Percentiles rank a stretch among this genome's conserved stretches.
Evolutionary conservation across 2,888 invertebrate genomes (phyloP).

Genomic region (Drosophila dives): DNA sequence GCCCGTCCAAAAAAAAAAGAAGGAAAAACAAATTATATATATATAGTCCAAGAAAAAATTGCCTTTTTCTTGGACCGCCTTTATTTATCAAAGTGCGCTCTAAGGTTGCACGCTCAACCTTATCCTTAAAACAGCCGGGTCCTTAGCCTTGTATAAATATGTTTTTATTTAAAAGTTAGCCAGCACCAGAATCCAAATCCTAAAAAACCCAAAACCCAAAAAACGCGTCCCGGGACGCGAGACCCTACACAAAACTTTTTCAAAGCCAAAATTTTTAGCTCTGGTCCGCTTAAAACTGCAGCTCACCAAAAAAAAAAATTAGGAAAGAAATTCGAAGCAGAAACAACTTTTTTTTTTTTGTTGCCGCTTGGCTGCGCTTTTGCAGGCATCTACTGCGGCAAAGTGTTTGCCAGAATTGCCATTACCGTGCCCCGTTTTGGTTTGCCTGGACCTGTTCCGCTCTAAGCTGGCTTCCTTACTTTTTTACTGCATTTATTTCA

Average conservation of each 20-base stretch:
- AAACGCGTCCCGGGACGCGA: not conserved
- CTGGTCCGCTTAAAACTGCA: conserved; percentile 37
- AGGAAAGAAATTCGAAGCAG: conserved; percentile 14
- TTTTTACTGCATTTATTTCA: conserved; percentile 48
- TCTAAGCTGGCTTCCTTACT: conserved; percentile 42
- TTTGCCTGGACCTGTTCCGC: conserved; percentile 23
- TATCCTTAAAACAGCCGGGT: conserved; percentile 59
- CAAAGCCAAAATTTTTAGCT: conserved; percentile 75
- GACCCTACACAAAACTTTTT: conserved; percentile 58
- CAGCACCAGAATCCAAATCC: conserved; percentile 8
- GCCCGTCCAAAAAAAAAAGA: conserved; percentile 15
- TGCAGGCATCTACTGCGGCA: conserved; percentile 42
- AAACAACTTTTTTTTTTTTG: conserved; percentile 76
- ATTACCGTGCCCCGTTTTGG: conserved; percentile 12
- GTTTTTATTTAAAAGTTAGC: conserved; percentile 73
- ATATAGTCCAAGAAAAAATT: conserved; percentile 19
- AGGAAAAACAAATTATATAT: conserved; percentile 10
- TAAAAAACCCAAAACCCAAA: conserved; percentile 7
- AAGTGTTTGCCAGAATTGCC: conserved; percentile 59
- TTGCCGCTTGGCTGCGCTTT: conserved; percentile 72
- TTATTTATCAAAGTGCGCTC: conserved; percentile 61
- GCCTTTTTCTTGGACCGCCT: conserved; percentile 54
- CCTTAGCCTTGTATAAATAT: conserved; percentile 74
- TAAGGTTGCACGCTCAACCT: conserved; percentile 68
- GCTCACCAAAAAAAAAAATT: conserved; percentile 19